Conservation (phyloP, 2,888 invertebrate species). For the Epirrhoe tristata region DNA sequence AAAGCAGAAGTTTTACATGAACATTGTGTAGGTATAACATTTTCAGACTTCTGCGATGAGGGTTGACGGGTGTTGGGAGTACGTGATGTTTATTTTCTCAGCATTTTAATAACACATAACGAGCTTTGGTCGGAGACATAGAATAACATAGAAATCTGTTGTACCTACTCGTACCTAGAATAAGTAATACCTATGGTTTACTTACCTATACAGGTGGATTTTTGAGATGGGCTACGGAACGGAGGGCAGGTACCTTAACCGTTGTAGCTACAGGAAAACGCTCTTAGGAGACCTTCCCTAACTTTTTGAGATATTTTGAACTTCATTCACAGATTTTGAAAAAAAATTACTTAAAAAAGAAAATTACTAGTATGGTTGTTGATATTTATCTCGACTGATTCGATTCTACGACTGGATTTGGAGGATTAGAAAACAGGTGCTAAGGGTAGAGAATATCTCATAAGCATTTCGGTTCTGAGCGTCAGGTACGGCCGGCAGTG, state of each 20-base stretch:
- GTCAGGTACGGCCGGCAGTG: conserved; percentile 13
- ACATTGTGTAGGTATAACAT: conserved; percentile 15
- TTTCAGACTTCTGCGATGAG: conserved; percentile 16
- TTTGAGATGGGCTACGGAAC: no score
- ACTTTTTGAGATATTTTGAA: no score
- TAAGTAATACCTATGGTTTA: no score
- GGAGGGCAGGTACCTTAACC: no score
- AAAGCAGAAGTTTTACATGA: conserved; percentile 8
- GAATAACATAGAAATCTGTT: background rate
- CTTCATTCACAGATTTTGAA: no score
- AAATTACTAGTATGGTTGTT: no score
- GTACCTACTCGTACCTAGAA: background rate
- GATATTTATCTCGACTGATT: no score
- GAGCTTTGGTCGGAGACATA: background rate
- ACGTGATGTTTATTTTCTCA: background rate
- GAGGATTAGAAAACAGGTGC: background rate
- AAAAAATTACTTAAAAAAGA: no score
- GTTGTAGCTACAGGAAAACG: no score
- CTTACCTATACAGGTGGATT: no score
- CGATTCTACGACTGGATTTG: no score
- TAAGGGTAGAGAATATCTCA: conserved; percentile 9
- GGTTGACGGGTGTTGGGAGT: conserved; percentile 12
- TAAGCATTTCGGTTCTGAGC: conserved; percentile 12
- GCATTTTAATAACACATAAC: background rate
- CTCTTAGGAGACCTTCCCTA: no score